Base-by-base conservation (phyloP, 2,113 vertebrate species). In the Halichoerus grypus region DNA sequence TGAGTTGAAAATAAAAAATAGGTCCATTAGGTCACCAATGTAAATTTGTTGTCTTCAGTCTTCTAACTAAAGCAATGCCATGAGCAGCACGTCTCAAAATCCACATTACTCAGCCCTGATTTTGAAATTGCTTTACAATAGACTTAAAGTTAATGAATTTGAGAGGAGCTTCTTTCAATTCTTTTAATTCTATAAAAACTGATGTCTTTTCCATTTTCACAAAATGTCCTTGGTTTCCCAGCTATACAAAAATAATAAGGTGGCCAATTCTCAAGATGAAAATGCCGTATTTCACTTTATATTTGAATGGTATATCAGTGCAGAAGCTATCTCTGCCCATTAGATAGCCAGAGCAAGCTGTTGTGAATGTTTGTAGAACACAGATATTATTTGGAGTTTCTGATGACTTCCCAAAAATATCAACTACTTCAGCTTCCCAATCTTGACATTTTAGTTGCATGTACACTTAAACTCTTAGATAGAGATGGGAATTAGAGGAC, bases 211-310 rank as follows among this genome's bases (percentile, higher is more conserved):
- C 85, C 16, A 81, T 51, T 86, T 86, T 86, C 18, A 89, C 21
- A 67, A 79, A 96, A 92, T 65, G 36, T 92, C 42, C 59, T 84
- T 88, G 61, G 19, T 88, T 94, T 94, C 15, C 53, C n/a, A 79
- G 53, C 49, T 53, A 94, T 24, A 31, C 33, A 36, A 92, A 96
- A 96, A 86, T 88, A 82, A 88, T 24, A 65, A 84, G 4, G 12
- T 85, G 7, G 18, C n/a, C 42, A 92, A 67, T 71, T 91, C 8
- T 79, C 67, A 77, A 93, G 28, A 72, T 51, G 51, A 86, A 77
- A 97, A 71, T 31, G 36, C 19, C 46, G 83, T 8, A 14, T 71
- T 93, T 95, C 26, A 76, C 86, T 77, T 87, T 76, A 28, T 39
- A 69, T 93, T 74, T 76, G 28, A 95, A 63, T 77, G 19, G 22